These are phyloP conservation scores for Pampus argenteus DNA, from an alignment of 2,797 vertebrate species.

Conservation along the genomic window DNA sequence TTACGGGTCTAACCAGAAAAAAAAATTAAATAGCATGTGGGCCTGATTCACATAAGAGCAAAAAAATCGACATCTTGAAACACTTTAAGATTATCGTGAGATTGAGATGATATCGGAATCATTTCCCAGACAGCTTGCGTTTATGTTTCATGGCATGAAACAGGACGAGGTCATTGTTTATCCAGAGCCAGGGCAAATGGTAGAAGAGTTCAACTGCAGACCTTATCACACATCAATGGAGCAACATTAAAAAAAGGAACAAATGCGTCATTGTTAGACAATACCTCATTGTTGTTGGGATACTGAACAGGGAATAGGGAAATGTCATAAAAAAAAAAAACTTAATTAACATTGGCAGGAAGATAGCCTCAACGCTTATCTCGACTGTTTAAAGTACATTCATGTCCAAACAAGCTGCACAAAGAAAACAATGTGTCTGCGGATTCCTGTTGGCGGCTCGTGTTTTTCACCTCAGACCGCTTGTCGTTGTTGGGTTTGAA, in stretches of 20 bases:
- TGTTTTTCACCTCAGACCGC: constrained; percentile 87
- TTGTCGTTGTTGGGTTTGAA: constrained; percentile 96
- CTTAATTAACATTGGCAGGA: no score
- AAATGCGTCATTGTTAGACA: background rate
- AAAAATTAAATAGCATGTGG: background rate
- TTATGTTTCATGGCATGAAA: constrained; percentile 41
- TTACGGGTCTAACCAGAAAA: background rate
- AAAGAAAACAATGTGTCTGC: background rate
- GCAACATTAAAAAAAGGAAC: background rate
- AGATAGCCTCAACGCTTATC: background rate
- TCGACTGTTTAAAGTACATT: background rate
- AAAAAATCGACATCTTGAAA: background rate
- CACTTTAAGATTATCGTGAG: background rate
- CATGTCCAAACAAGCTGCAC: background rate
- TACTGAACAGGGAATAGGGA: background rate
- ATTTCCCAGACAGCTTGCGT: no score
- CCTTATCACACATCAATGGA: background rate
- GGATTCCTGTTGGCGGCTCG: background rate
- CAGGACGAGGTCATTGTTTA: constrained; percentile 21
- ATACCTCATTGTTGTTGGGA: background rate
- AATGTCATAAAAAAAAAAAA: no score
- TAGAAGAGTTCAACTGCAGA: background rate
- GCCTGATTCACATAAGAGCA: background rate
- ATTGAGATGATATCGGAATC: no score
- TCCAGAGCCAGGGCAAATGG: constrained; percentile 4